These are phyloP conservation scores for Lobophora halterata DNA, from an alignment of 2,888 invertebrate genomes.

Conservation along the genomic window DNA sequence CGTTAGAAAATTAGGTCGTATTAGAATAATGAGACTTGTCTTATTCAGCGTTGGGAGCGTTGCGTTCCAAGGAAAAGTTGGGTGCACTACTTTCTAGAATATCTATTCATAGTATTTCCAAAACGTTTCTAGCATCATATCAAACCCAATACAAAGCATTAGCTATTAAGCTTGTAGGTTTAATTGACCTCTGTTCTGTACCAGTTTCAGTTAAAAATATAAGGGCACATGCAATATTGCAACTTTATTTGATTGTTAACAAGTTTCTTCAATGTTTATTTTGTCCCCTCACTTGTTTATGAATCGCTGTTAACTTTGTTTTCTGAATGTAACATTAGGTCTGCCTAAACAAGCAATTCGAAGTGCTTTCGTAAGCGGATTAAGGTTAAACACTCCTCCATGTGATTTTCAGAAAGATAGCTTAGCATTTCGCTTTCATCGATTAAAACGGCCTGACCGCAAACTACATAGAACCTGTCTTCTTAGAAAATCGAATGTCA, in stretches of 20 bases:
- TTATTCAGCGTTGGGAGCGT: too few species aligned
- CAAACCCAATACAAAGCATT: too few species aligned
- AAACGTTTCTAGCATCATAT: too few species aligned
- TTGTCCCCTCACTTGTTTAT: too few species aligned
- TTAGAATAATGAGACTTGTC: constrained; percentile 43
- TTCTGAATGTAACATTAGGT: not conserved
- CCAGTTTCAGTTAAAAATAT: too few species aligned
- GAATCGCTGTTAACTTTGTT: not conserved
- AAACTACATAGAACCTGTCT: too few species aligned
- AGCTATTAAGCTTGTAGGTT: constrained; percentile 3
- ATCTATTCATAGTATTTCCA: too few species aligned
- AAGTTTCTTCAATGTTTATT: too few species aligned
- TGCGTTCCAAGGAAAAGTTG: constrained; percentile 23
- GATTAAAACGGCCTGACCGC: constrained; percentile 30
- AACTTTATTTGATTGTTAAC: too few species aligned
- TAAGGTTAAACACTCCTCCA: constrained; percentile 7
- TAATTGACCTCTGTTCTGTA: constrained; percentile 5
- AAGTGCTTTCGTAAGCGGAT: constrained; percentile 3
- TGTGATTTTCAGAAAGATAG: constrained; percentile 2
- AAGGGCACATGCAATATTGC: too few species aligned
- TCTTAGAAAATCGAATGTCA: constrained; percentile 30
- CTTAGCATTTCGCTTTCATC: constrained; percentile 32
- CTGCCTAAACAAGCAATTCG: not conserved
- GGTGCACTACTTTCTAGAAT: constrained; percentile 17
- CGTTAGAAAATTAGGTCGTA: constrained; percentile 53